phyloP scores from a whole-genome alignment of 1,140 invertebrate species.

The Calephelis nemesis region DNA sequence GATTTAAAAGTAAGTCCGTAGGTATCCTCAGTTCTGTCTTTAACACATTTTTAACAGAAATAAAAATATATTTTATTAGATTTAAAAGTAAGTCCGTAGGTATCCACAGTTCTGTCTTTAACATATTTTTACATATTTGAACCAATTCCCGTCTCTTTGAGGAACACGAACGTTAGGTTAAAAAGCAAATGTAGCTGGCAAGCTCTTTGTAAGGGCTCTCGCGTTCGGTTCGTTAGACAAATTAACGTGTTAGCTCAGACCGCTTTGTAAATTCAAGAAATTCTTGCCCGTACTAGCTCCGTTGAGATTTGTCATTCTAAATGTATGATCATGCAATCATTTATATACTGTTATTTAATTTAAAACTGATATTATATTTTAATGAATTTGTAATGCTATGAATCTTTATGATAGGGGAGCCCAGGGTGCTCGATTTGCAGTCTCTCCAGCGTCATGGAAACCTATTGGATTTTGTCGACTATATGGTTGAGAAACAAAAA shows the following conservation, averaged over 20 bases:
- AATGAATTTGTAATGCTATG: too few relatives aligned
- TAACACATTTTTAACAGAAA: slow-evolving; percentile 5
- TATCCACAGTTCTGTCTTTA: not conserved
- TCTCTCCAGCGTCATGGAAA: too few relatives aligned
- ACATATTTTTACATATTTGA: slow-evolving; percentile 11
- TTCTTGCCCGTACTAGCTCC: slow-evolving; percentile 28
- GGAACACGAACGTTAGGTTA: slow-evolving; percentile 33
- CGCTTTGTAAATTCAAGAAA: slow-evolving; percentile 46
- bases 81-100: too few relatives aligned
- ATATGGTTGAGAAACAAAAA: too few relatives aligned
- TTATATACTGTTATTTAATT: too few relatives aligned
- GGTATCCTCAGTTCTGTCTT: not conserved
- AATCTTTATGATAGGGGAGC: too few relatives aligned
- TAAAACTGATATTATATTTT: too few relatives aligned
- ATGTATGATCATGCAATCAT: slow-evolving; percentile 2
- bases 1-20: too few relatives aligned
- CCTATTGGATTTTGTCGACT: too few relatives aligned
- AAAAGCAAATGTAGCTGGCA: slow-evolving; percentile 50
- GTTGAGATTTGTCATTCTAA: not conserved
- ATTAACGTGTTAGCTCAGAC: slow-evolving; percentile 59
- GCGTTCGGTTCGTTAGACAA: slow-evolving; percentile 61
- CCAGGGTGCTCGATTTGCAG: too few relatives aligned
- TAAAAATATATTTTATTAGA: too few relatives aligned
- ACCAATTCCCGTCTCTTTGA: slow-evolving; percentile 20
- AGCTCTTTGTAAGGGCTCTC: slow-evolving; percentile 49